Conservation (phyloP, 64 coral and sea anemone genomes). For the Montipora cactus region DNA sequence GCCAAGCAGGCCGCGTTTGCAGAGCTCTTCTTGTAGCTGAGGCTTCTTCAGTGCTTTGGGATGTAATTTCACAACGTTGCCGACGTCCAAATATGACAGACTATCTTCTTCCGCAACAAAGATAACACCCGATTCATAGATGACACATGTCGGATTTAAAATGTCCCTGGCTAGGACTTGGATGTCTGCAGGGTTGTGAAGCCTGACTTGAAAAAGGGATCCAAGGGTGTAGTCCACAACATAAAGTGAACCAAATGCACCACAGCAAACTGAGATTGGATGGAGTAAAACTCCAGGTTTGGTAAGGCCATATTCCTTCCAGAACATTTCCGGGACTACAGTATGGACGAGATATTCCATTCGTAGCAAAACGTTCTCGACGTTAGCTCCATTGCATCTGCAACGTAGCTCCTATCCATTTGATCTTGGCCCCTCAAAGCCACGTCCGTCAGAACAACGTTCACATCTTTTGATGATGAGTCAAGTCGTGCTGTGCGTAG, state of each 20-base stretch:
- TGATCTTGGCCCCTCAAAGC: constrained; percentile 21
- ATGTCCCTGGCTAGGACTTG: constrained; percentile 17
- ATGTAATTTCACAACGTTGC: constrained; percentile 21
- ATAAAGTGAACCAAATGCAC: constrained; percentile 40
- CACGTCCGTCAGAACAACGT: constrained; percentile 15
- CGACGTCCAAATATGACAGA: constrained; percentile 28
- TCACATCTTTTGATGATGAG: constrained; percentile 25
- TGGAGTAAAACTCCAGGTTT: constrained; percentile 5
- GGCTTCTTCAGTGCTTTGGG: constrained; percentile 42
- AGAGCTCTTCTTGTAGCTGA: not conserved
- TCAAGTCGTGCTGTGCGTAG: constrained; percentile 33
- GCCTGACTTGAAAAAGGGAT: constrained; percentile 30
- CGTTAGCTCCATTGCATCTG: not conserved
- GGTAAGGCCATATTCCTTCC: constrained; percentile 58
- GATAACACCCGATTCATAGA: too few relatives aligned
- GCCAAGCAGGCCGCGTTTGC: not conserved
- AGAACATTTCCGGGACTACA: constrained; percentile 42
- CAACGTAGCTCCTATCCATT: constrained; percentile 34
- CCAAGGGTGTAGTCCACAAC: constrained; percentile 19
- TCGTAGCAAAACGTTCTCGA: not conserved
- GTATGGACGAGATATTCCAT: constrained; percentile 43
- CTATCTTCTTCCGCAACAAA: constrained; percentile 27
- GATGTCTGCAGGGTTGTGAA: constrained; percentile 51
- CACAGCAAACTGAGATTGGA: constrained; percentile 29
- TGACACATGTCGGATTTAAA: constrained; percentile 39